These are phyloP conservation scores for Leguminivora glycinivorella DNA, from an alignment of 1,140 invertebrate species.

Conservation along the genomic window DNA sequence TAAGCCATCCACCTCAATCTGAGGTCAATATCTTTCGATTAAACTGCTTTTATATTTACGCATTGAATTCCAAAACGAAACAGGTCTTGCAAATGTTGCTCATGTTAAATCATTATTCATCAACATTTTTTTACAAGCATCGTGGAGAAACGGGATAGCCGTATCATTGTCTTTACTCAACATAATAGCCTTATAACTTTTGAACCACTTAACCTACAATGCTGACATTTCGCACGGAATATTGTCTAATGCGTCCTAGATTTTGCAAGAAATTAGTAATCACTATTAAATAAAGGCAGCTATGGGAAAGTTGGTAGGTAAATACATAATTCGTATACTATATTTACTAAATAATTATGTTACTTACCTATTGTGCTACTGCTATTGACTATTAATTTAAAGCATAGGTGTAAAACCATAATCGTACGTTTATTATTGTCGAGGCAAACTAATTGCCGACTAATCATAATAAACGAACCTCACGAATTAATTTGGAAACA, in stretches of 20 bases:
- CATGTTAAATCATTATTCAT: constrained; percentile 46
- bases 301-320: background rate
- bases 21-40: constrained; percentile 74
- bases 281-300: constrained; percentile 12
- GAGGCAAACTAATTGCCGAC: too few species aligned
- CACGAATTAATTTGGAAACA: too few species aligned
- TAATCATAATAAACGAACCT: too few species aligned
- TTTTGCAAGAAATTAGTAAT: constrained; percentile 7
- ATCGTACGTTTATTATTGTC: too few species aligned
- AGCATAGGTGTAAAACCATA: too few species aligned
- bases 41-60: constrained; percentile 46
- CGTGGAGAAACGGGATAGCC: background rate
- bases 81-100: constrained; percentile 55
- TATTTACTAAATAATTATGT: background rate
- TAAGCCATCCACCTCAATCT: constrained; percentile 59
- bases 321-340: background rate
- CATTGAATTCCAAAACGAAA: constrained; percentile 63
- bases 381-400: too few species aligned
- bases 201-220: constrained; percentile 28
- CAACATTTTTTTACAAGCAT: background rate
- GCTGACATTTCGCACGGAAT: constrained; percentile 27
- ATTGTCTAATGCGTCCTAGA: constrained; percentile 15
- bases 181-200: constrained; percentile 28
- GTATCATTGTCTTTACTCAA: constrained; percentile 20
- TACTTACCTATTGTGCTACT: background rate